phyloP scores from a whole-genome alignment of 2,888 invertebrate species.

The Acronicta psi region DNA sequence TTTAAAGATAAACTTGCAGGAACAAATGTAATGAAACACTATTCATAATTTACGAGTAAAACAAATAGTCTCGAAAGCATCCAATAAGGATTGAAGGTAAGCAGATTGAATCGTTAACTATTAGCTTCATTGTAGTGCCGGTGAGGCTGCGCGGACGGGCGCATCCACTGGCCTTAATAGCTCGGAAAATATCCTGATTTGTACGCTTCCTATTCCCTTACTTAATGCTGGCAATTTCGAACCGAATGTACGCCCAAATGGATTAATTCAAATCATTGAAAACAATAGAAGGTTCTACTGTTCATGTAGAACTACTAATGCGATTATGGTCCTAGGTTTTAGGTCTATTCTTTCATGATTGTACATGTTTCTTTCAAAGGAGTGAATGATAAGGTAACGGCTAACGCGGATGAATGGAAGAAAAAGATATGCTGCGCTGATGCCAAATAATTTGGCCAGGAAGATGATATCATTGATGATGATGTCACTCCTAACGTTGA shows the following conservation, averaged over 20 bases:
- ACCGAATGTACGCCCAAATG: slow-evolving; percentile 32
- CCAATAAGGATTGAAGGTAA: slow-evolving; percentile 25
- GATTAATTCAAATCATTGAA: slow-evolving; percentile 9
- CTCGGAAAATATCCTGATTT: slow-evolving; percentile 64
- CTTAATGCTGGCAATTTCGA: slow-evolving; percentile 35
- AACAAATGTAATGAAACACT: not conserved
- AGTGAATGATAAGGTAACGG: too few relatives aligned
- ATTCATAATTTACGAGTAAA: slow-evolving; percentile 5
- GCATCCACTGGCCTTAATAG: slow-evolving; percentile 52
- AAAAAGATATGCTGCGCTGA: too few relatives aligned
- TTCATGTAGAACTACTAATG: not conserved
- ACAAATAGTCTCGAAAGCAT: slow-evolving; percentile 16
- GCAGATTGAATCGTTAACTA: slow-evolving; percentile 45
- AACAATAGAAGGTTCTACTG: not conserved
- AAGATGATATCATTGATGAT: too few relatives aligned
- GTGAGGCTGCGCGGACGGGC: slow-evolving; percentile 36
- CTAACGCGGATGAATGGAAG: too few relatives aligned
- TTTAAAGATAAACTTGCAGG: too few relatives aligned
- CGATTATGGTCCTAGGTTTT: not conserved
- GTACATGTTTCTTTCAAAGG: too few relatives aligned
- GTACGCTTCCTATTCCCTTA: slow-evolving; percentile 42
- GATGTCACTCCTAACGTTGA: too few relatives aligned
- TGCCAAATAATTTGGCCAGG: too few relatives aligned
- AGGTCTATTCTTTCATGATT: not conserved
- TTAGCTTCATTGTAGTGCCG: slow-evolving; percentile 55